Percentiles rank a stretch among this genome's conserved stretches.
phyloP scores from a whole-genome alignment of 2,888 invertebrate genomes.

The Mechanitis mazaeus region DNA sequence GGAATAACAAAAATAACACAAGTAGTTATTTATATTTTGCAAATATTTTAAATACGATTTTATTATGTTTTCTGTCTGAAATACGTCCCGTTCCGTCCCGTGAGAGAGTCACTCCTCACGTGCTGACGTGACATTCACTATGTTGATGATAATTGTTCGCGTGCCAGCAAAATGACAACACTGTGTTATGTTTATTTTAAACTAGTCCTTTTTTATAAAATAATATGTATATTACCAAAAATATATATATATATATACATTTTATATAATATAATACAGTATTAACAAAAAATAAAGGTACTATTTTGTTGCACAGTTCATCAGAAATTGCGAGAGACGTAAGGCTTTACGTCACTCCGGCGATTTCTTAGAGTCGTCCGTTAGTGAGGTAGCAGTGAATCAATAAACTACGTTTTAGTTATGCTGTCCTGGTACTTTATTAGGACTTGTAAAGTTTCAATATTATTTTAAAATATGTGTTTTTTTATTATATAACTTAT shows the following conservation, averaged over 20 bases:
- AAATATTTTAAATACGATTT: not conserved
- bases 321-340: slow-evolving; percentile 9
- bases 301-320: slow-evolving; percentile 7
- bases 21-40: not conserved
- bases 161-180: not conserved
- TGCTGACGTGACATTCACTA: not conserved
- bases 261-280: too few species aligned
- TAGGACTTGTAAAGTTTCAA: not conserved
- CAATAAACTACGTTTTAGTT: not conserved
- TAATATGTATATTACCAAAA: too few species aligned
- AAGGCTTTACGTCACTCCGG: slow-evolving; percentile 20
- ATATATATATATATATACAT: too few species aligned
- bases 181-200: not conserved
- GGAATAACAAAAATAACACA: too few species aligned
- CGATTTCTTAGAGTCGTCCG: slow-evolving; percentile 21
- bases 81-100: not conserved
- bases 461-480: not conserved
- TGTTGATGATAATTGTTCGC: not conserved
- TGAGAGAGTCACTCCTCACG: not conserved
- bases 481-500: not conserved
- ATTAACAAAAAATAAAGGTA: too few species aligned
- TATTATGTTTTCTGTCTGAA: not conserved
- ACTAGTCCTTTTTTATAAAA: too few species aligned
- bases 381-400: slow-evolving; percentile 2
- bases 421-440: not conserved